Base-by-base conservation (phyloP, 2,888 invertebrate genomes). In the Meiosimyza decipiens region DNA sequence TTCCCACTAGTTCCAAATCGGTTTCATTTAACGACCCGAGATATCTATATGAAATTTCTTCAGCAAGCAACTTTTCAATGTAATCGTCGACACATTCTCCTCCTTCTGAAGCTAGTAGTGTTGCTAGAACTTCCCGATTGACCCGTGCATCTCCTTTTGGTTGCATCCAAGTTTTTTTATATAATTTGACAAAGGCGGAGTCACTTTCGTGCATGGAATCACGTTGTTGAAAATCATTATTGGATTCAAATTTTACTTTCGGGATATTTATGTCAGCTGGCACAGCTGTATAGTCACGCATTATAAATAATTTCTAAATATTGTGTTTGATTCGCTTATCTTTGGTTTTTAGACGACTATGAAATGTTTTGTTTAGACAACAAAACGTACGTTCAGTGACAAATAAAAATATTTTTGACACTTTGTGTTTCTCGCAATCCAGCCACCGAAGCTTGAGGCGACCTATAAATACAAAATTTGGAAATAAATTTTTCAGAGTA, bases 1-100 rank as follows among this genome's bases (percentile, higher is more conserved):
- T 81, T 0, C 86, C 86, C 69, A 86, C 79, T 15, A 83, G 18
- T 50, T 81, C 71, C 4, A 87, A 74, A 71, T 87, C 86, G 22
- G 78, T 77, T 9, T 77, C 71, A 3, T 80, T 81, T 3, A 87
- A 74, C 0, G 85, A 83, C 0, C 80, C 79, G 72, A 87, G 77
- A 74, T 87, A 86, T 0, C 80, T 78, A 65, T 82, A 84, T n/a
- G 76, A 76, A 6, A 87, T 80, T 12, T 82, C 79, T 54, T 83
- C 82, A 3, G 77, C 76, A 9, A 84, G 57, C 15, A 86, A 71
- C 6, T 83, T 83, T 3, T 84, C 80, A 15, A 78, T 78, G 50
- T 69, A 75, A 22, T 76, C 76, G n/a, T 69, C 72, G 2, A 68
- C 62, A 28, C 40, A 71, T 57, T 77, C 77, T 12, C 74, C 74